Evolutionary conservation across 1,140 invertebrate genomes (phyloP).

Genomic region (Gonioctena quinquepunctata): DNA sequence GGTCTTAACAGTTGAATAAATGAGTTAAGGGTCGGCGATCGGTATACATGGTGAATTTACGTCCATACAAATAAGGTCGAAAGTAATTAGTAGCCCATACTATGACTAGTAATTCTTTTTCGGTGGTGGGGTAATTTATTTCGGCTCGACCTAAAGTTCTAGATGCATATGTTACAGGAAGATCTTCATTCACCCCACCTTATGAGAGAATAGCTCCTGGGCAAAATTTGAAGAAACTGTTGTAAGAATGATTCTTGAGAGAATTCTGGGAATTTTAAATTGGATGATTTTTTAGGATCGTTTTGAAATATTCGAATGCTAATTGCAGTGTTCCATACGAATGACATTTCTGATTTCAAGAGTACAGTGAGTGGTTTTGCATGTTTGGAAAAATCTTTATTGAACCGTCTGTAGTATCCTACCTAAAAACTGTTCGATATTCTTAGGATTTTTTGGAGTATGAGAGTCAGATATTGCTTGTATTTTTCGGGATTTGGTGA

Average conservation of each 20-base stretch:
- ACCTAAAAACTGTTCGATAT: constrained; percentile 56
- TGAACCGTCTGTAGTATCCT: constrained; percentile 33
- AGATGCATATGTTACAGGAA: not conserved
- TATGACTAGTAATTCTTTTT: too few species aligned
- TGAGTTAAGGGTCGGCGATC: too few species aligned
- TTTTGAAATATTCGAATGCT: not conserved
- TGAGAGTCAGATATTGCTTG: constrained; percentile 52
- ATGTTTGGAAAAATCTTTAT: constrained; percentile 25
- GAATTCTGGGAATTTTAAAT: not conserved
- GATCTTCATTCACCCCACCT: not conserved
- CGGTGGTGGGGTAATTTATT: constrained; percentile 34
- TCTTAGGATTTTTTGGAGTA: constrained; percentile 42
- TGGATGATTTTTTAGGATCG: not conserved
- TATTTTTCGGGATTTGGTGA: constrained; percentile 54
- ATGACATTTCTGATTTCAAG: not conserved
- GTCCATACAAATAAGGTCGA: too few species aligned
- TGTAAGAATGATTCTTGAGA: not conserved
- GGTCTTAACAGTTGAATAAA: constrained; percentile 54
- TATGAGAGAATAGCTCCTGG: not conserved
- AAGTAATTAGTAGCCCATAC: too few species aligned
- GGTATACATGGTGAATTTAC: too few species aligned
- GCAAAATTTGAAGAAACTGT: not conserved
- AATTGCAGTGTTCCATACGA: not conserved
- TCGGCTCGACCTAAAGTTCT: not conserved
- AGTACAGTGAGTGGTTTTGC: constrained; percentile 29